Conservation (phyloP, 2,113 vertebrate genomes). For the Emydura subglobosa region DNA sequence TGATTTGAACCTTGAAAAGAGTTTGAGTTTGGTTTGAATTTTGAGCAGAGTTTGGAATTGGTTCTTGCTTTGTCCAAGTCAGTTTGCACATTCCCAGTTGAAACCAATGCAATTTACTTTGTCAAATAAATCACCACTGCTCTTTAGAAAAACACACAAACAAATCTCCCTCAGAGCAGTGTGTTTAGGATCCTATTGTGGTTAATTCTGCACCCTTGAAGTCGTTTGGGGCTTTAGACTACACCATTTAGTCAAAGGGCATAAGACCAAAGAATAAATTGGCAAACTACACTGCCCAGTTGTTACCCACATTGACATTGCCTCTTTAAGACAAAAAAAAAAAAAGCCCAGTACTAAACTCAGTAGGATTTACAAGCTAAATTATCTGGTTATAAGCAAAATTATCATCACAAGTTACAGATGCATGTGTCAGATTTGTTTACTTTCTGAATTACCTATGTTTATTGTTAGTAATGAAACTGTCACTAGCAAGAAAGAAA, state of each 20-base stretch:
- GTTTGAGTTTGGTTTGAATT: neutral
- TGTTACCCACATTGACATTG: neutral
- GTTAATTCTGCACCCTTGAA: neutral
- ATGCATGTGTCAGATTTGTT: neutral
- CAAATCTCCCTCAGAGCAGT: neutral
- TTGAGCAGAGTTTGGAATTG: neutral
- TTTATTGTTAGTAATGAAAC: neutral
- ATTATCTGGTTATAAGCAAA: neutral
- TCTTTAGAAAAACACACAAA: neutral
- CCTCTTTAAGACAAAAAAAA: neutral
- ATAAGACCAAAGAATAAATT: constrained; percentile 23
- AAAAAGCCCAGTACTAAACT: neutral
- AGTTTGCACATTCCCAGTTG: neutral
- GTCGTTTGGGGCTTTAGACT: neutral
- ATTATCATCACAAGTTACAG: neutral
- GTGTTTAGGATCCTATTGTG: neutral
- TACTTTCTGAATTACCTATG: neutral
- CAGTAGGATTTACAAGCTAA: no score
- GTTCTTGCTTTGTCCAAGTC: neutral
- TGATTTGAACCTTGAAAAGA: neutral
- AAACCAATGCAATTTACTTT: constrained; percentile 30
- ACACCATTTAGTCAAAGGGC: neutral
- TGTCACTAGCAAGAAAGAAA: neutral
- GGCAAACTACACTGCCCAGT: neutral
- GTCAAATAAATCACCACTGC: neutral